Base-by-base conservation (phyloP, 2,797 vertebrate genomes). In the Tinamus major region DNA sequence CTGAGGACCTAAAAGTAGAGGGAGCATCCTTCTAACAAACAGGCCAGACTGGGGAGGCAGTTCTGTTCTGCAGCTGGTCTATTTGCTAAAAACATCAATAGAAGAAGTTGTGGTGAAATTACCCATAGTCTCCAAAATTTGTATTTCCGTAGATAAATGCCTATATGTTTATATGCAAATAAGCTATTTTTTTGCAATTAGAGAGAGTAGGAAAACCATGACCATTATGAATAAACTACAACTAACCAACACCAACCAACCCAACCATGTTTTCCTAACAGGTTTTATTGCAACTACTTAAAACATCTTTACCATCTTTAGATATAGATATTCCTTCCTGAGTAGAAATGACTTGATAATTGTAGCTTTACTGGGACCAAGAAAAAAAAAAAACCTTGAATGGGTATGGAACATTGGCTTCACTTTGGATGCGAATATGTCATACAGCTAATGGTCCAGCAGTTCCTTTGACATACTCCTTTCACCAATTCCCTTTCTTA, bases 391-490 rank as follows among this genome's bases (percentile, higher is more conserved):
- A 58, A 2, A 0, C 2, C 4, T 27, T 26, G 35, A 82, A 64
- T 20, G 17, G 23, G 41, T 1, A 4, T 3, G 8, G 21, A 33
- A 59, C 1, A 3, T 5, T 5, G 24, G 24, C 64, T 72, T 48
- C 19, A 31, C 3, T 69, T 56, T 44, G 15, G 33, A 78, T 6
- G 8, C 27, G 19, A 37, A 31, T 18, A 3, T 21, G 3, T 44
- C 46, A 74, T n/a, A 39, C 9, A 84, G 29, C 44, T 76, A 58
- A 15, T 6, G 4, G 27, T 53, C 19, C 20, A 56, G 24, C 9
- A 29, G 14, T 46, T 90, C 33, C 44, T 20, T 33, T 35, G 7
- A 4, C 4, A 23, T 8, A 64, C 4, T 35, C 13, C 5, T 87
- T 76, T 71, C 16, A 29, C 9, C 9, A 71, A 6, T n/a, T 61